phyloP scores from a whole-genome alignment of 2,797 vertebrate species.

The Rallus crepitans region DNA sequence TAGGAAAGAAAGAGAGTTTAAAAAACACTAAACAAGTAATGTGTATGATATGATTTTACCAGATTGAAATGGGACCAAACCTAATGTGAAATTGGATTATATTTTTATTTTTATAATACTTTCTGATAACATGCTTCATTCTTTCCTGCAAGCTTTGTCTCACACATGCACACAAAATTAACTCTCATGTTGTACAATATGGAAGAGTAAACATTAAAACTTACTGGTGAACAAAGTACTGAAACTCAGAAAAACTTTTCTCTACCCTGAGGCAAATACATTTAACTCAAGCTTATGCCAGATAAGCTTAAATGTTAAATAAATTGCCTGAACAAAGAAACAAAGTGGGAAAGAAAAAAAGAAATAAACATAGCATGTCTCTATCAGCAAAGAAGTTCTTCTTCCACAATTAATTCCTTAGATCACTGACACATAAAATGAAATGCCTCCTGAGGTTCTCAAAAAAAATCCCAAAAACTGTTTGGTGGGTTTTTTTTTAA shows the following conservation, averaged over 20 bases:
- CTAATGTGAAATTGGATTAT: background rate
- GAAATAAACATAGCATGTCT: background rate
- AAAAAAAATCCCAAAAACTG: background rate
- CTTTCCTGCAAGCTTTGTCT: background rate
- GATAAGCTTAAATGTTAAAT: background rate
- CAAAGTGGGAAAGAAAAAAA: background rate
- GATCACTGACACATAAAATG: accelerated
- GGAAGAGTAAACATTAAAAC: background rate
- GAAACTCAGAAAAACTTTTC: background rate
- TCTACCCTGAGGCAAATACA: background rate
- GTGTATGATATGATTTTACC: background rate
- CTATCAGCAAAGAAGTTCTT: background rate
- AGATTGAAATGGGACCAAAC: background rate
- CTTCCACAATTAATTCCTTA: background rate
- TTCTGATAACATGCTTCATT: background rate
- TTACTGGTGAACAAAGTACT: background rate
- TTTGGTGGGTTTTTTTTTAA: background rate
- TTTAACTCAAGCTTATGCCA: background rate
- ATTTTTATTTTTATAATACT: background rate
- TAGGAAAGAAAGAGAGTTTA: background rate
- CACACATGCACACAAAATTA: background rate
- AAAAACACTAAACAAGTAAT: background rate
- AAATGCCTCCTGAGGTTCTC: background rate
- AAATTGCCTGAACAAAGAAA: background rate
- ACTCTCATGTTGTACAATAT: background rate